Evolutionary conservation across 2,797 vertebrate species (phyloP), one percentile per base, ranked within the genome.

Genomic region (Enteromius fasciolatus): DNA sequence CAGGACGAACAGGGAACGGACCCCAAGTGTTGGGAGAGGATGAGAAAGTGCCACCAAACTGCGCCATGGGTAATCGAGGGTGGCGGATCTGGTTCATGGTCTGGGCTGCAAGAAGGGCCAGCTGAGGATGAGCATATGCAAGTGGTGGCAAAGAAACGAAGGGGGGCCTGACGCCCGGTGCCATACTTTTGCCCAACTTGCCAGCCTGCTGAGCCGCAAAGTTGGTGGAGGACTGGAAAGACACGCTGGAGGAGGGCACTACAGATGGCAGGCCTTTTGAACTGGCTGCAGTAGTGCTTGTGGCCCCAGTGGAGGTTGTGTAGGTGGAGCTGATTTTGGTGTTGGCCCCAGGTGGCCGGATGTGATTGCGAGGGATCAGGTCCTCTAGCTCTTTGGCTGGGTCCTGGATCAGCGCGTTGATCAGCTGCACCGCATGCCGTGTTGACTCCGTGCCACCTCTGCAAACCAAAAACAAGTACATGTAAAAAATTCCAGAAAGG

Each of bases 31-130:
- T 98, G 25, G 98, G 95, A 5, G 97, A 96, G 6, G 97, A 95
- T 69, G 97, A 95, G 91, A 99, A 99, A 64, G 97, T 98, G 88
- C 97, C 98, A 83, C 98, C 98, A 82, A 99, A 98, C 63, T 99
- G 98, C 46, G 98, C 97, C 97, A 99, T 97, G 76, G 98, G 98
- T 89, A 99, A 94, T 83, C 97, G 97, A 88, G 98, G 97, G 91
- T 99, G 98, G 84, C 98, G 95, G 91, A 99, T 98, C 93, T 99
- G 98, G 92, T 99, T 98, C 96, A 99, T 98, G 94, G 98, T 98
- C 93, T 99, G 98, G 84, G 97, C 97, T 84, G 98, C 97, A 88
- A 99, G 93, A 70, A 99, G 93, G 83, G 98, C 97, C 92, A 99
- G 96, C 93, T 99, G 98, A 87, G 97, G 98, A 89, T 99, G 97